Conservation (phyloP, 2,888 invertebrate species). For the Eugnorisma glareosa region DNA sequence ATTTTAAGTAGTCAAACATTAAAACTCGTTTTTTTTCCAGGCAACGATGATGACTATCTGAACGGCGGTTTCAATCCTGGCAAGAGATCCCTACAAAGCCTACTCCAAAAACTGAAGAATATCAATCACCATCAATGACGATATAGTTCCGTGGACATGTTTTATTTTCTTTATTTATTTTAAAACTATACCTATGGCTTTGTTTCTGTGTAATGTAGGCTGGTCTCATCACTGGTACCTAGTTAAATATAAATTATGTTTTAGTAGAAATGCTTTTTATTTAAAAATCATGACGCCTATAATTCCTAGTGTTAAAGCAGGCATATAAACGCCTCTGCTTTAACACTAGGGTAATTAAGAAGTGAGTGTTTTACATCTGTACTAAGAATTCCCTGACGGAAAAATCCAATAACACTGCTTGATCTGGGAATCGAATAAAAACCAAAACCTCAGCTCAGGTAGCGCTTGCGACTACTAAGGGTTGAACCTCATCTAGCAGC, state of each 20-base stretch:
- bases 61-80: constrained; percentile 84
- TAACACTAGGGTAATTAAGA: too few relatives aligned
- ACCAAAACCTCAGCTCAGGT: background rate
- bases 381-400: background rate
- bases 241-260: constrained; percentile 22
- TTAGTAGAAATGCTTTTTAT: background rate
- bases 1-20: too few relatives aligned
- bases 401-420: background rate
- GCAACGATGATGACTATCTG: constrained; percentile 81
- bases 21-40: constrained; percentile 59
- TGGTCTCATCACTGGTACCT: constrained; percentile 57
- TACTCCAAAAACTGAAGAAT: constrained; percentile 69
- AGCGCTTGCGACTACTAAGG: background rate
- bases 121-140: constrained; percentile 48
- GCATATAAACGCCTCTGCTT: too few relatives aligned
- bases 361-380: background rate
- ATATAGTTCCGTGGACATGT: background rate
- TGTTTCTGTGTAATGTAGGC: constrained; percentile 10
- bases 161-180: constrained; percentile 3
- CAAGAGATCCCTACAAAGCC: constrained; percentile 77
- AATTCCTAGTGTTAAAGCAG: too few relatives aligned
- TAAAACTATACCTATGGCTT: background rate
- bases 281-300: background rate
- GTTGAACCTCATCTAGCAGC: background rate
- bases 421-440: background rate